Conservation (phyloP, 1,140 invertebrate species). For the Drosophila repletoides region DNA sequence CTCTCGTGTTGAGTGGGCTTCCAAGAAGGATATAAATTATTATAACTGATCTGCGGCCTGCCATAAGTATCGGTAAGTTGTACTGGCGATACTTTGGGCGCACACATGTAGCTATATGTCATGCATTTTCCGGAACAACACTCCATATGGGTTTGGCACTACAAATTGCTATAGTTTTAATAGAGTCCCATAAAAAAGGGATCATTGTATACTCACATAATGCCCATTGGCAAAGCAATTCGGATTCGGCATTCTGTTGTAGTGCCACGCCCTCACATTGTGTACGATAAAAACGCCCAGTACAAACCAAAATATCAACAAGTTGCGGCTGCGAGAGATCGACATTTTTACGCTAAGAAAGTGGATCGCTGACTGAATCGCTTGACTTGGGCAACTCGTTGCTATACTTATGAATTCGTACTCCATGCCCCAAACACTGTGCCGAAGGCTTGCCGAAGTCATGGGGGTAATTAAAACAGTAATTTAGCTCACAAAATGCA, state of each 20-base stretch:
- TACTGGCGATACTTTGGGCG: slow-evolving; percentile 12
- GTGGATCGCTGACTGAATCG: slow-evolving; percentile 42
- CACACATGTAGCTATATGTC: slow-evolving; percentile 57
- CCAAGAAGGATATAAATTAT: no score
- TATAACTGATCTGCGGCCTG: no score
- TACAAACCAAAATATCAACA: slow-evolving; percentile 12
- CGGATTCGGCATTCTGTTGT: not conserved
- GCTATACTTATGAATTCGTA: slow-evolving; percentile 1
- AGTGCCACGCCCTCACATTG: slow-evolving; percentile 6
- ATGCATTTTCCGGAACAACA: slow-evolving; percentile 74
- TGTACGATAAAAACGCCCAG: slow-evolving; percentile 1
- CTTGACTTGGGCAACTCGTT: not conserved
- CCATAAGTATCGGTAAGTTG: not conserved
- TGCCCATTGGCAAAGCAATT: slow-evolving; percentile 45
- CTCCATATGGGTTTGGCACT: slow-evolving; percentile 69
- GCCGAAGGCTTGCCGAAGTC: not conserved
- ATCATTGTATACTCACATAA: slow-evolving; percentile 47
- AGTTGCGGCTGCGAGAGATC: not conserved
- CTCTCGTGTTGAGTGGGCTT: not conserved
- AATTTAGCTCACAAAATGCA: not conserved
- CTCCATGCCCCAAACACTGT: not conserved
- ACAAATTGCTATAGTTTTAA: not conserved
- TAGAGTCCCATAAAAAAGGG: not conserved
- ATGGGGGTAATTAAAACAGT: slow-evolving; percentile 5
- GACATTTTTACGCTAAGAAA: slow-evolving; percentile 49